phyloP scores from a whole-genome alignment of 2,888 invertebrate species.

The Orthosia cruda region DNA sequence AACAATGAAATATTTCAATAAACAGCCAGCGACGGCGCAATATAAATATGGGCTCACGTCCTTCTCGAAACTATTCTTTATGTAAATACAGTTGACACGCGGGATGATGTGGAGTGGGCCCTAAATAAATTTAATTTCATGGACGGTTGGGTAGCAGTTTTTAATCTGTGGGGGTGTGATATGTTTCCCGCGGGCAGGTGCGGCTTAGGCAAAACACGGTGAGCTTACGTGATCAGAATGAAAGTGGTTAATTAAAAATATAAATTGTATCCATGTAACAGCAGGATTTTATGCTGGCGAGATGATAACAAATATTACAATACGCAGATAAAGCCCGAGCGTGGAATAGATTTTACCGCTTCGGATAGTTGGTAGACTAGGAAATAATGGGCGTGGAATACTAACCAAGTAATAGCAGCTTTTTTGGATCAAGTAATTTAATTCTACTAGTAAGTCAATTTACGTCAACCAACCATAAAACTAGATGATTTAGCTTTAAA shows the following conservation, averaged over 20 bases:
- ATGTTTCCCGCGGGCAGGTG: slow-evolving; percentile 80
- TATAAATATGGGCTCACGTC: slow-evolving; percentile 88
- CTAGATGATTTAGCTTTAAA: slow-evolving; percentile 30
- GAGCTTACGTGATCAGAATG: slow-evolving; percentile 79
- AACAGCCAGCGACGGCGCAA: slow-evolving; percentile 84
- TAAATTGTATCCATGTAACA: slow-evolving; percentile 50
- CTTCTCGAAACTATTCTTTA: slow-evolving; percentile 89
- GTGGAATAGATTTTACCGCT: neutral
- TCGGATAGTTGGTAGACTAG: slow-evolving; percentile 1
- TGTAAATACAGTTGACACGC: slow-evolving; percentile 89
- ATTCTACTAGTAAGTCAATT: slow-evolving; percentile 19
- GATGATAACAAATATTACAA: slow-evolving; percentile 1
- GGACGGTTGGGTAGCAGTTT: slow-evolving; percentile 81
- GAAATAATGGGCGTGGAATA: slow-evolving; percentile 7
- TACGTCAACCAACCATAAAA: slow-evolving; percentile 17
- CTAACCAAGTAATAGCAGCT: slow-evolving; percentile 21
- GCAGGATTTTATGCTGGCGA: neutral
- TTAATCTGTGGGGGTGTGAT: slow-evolving; percentile 84
- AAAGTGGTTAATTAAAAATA: slow-evolving; percentile 78
- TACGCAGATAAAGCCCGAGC: neutral
- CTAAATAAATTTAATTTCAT: slow-evolving; percentile 91
- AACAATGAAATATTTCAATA: slow-evolving; percentile 91
- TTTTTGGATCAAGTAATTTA: slow-evolving; percentile 6
- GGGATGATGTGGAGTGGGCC: slow-evolving; percentile 85
- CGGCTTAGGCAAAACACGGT: slow-evolving; percentile 75